These are phyloP conservation scores for Synodontis membranacea DNA, from an alignment of 2,113 vertebrate species.

Conservation along the genomic window DNA sequence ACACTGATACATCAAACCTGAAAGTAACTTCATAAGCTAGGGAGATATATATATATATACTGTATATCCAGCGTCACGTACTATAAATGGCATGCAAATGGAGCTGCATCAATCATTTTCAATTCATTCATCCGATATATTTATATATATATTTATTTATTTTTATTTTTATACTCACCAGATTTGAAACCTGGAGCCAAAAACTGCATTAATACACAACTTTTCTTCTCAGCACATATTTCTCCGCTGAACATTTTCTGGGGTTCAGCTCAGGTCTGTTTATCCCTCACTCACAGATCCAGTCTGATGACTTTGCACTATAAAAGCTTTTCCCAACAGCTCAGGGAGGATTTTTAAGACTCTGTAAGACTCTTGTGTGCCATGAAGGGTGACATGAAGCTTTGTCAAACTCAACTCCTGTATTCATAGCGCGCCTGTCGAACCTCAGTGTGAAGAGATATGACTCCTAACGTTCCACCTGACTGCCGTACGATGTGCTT, in stretches of 20 bases:
- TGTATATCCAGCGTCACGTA: neutral
- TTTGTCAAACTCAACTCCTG: constrained; percentile 37
- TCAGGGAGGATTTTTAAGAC: constrained; percentile 30
- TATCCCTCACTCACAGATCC: neutral
- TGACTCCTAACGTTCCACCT: neutral
- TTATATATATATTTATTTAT: neutral
- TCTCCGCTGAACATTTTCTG: neutral
- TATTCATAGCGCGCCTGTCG: constrained; percentile 24
- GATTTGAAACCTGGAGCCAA: neutral
- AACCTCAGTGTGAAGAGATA: constrained; percentile 10
- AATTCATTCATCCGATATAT: neutral
- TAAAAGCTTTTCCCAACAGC: constrained; percentile 31
- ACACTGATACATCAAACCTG: neutral
- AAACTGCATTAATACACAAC: neutral
- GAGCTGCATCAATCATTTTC: neutral
- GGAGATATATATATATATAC: no score
- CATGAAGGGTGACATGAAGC: constrained; percentile 41
- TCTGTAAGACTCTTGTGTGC: constrained; percentile 29
- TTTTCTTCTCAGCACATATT: neutral
- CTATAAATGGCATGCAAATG: neutral
- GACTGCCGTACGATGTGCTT: neutral
- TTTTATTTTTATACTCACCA: neutral
- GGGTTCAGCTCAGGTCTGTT: constrained; percentile 10
- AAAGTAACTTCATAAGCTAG: neutral
- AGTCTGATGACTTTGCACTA: constrained; percentile 31